Conservation (phyloP, 2,888 invertebrate species). For the Pristionchus arcanus region DNA sequence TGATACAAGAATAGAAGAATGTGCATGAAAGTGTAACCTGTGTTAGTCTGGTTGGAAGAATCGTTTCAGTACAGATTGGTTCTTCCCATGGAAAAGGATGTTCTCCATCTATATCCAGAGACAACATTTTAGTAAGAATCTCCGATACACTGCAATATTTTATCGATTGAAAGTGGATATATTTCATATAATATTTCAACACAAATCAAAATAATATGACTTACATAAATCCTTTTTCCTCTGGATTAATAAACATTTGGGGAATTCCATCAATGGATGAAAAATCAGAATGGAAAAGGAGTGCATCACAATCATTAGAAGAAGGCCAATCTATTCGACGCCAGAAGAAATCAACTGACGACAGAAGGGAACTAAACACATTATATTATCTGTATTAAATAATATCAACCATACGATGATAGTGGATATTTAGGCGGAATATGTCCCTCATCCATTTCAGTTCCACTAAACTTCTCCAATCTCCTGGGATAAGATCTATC, state of each 20-base stretch:
- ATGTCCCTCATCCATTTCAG: slow-evolving; percentile 55
- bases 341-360: slow-evolving; percentile 59
- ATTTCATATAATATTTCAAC: neutral
- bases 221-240: slow-evolving; percentile 85
- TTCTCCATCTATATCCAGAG: slow-evolving; percentile 84
- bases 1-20: neutral
- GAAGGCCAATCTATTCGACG: slow-evolving; percentile 70
- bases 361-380: slow-evolving; percentile 10
- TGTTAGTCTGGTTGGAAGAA: neutral
- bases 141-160: slow-evolving; percentile 79
- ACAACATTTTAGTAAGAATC: slow-evolving; percentile 85
- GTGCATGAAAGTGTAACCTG: neutral
- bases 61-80: slow-evolving; percentile 83
- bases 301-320: slow-evolving; percentile 63
- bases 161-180: neutral
- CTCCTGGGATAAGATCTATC: slow-evolving; percentile 56
- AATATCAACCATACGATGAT: neutral
- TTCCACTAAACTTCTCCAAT: slow-evolving; percentile 32
- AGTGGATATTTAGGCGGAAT: slow-evolving; percentile 54
- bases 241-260: slow-evolving; percentile 85
- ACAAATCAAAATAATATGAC: neutral
- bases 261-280: slow-evolving; percentile 81
- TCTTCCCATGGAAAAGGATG: slow-evolving; percentile 89
- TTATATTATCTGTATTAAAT: neutral
- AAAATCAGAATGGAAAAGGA: slow-evolving; percentile 65